Evolutionary conservation across 2,113 vertebrate species (phyloP).

Genomic region (Pachyramphus minor): DNA sequence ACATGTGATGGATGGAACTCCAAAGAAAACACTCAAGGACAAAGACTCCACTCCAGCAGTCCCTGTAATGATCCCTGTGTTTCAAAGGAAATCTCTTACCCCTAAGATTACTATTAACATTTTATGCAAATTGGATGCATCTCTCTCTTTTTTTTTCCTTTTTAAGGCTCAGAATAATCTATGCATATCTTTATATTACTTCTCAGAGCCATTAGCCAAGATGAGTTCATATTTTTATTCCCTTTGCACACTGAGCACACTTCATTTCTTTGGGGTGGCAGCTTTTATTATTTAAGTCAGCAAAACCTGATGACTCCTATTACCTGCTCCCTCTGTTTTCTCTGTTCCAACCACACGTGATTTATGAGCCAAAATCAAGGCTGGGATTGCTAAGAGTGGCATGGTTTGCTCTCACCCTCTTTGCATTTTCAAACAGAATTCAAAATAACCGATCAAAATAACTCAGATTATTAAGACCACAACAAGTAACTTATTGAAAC

Average conservation of each 20-base stretch:
- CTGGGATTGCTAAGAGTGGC: neutral
- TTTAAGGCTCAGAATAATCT: slow-evolving; percentile 40
- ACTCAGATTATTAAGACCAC: neutral
- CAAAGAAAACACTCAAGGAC: slow-evolving; percentile 45
- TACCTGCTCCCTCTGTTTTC: neutral
- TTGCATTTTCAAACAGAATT: neutral
- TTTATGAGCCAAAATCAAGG: slow-evolving; percentile 44
- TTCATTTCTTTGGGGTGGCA: slow-evolving; percentile 50
- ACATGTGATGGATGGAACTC: neutral
- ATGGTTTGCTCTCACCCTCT: neutral
- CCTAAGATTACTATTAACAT: slow-evolving; percentile 29
- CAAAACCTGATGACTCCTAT: slow-evolving; percentile 16
- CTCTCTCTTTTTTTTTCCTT: neutral
- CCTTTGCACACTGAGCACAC: neutral
- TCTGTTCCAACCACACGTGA: neutral
- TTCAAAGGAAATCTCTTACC: slow-evolving; percentile 27
- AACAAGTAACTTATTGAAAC: neutral
- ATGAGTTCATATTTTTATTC: slow-evolving; percentile 59
- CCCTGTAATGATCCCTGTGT: neutral
- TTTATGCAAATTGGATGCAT: slow-evolving; percentile 62
- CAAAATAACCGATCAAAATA: neutral
- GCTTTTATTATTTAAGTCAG: slow-evolving; percentile 60
- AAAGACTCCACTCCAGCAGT: neutral
- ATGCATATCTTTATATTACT: slow-evolving; percentile 40
- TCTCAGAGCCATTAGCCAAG: slow-evolving; percentile 50